These are phyloP conservation scores for Lasiurus borealis DNA, from an alignment of 2,113 vertebrate species.

Conservation along the genomic window DNA sequence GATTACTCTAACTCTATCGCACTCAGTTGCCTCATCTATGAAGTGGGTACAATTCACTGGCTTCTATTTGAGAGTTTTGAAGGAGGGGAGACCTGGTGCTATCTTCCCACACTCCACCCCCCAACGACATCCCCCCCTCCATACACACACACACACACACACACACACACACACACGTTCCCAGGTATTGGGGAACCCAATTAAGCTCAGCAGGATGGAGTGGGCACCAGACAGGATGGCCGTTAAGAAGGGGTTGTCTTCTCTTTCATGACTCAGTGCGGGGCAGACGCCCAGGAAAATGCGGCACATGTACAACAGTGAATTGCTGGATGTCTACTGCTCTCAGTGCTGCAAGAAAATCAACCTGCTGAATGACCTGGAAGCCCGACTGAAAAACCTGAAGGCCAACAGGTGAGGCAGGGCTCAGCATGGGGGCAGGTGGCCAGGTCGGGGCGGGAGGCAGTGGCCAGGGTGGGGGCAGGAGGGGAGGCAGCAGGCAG, in stretches of 20 bases:
- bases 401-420: slow-evolving; percentile 94
- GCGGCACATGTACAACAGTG: slow-evolving; percentile 90
- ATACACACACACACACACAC: background rate
- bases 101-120: background rate
- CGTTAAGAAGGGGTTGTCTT: slow-evolving; percentile 48
- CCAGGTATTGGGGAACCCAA: background rate
- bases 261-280: slow-evolving; percentile 87
- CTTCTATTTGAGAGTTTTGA: background rate
- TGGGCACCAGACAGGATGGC: background rate
- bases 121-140: too few relatives aligned
- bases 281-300: slow-evolving; percentile 96
- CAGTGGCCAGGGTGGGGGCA: accelerated
- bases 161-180: background rate
- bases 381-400: slow-evolving; percentile 96
- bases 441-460: background rate
- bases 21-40: background rate
- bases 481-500: background rate
- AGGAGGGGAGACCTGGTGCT: background rate
- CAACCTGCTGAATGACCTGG: slow-evolving; percentile 96
- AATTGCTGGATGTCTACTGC: slow-evolving; percentile 95
- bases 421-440: accelerated
- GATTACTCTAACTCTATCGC: background rate
- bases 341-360: slow-evolving; percentile 99
- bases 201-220: background rate
- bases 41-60: background rate